Percentiles rank a stretch among this genome's conserved stretches.
These are phyloP conservation scores for Pandemis cinnamomeana DNA, from an alignment of 2,888 invertebrate genomes.

Conservation along the genomic window DNA sequence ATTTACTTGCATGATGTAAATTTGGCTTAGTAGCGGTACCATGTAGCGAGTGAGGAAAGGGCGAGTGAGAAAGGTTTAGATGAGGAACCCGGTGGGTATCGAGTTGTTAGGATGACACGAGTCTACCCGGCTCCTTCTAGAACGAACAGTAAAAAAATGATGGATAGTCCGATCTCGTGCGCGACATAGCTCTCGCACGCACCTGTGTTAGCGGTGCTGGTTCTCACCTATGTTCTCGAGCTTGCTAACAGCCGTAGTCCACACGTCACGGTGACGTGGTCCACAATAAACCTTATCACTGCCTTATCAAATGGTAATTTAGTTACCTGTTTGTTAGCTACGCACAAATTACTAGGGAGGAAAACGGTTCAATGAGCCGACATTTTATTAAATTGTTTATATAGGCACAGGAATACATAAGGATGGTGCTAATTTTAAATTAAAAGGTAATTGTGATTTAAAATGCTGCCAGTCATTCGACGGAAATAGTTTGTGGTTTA, in stretches of 20 bases:
- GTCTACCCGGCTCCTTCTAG: no score
- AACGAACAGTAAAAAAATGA: no score
- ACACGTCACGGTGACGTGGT: slow-evolving; percentile 38
- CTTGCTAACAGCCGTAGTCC: neutral
- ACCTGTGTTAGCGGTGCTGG: neutral
- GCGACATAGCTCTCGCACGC: neutral
- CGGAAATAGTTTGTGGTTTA: no score
- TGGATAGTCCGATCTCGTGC: no score
- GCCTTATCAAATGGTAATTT: slow-evolving; percentile 40
- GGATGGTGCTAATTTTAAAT: neutral
- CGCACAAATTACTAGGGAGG: slow-evolving; percentile 11
- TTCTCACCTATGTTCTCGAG: neutral
- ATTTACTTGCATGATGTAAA: no score
- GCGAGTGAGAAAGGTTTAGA: no score
- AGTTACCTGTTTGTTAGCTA: slow-evolving; percentile 30
- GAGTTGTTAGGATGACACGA: no score
- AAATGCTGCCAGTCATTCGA: no score
- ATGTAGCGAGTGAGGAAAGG: no score
- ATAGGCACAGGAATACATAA: neutral
- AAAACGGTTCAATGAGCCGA: slow-evolving; percentile 9
- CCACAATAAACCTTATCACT: slow-evolving; percentile 41
- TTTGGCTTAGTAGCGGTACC: no score
- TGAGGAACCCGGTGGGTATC: no score
- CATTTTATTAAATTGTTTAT: neutral
- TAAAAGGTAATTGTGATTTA: no score